Evolutionary conservation across 2,888 invertebrate species (phyloP).

Genomic region (Rotaria magnacalcarata): DNA sequence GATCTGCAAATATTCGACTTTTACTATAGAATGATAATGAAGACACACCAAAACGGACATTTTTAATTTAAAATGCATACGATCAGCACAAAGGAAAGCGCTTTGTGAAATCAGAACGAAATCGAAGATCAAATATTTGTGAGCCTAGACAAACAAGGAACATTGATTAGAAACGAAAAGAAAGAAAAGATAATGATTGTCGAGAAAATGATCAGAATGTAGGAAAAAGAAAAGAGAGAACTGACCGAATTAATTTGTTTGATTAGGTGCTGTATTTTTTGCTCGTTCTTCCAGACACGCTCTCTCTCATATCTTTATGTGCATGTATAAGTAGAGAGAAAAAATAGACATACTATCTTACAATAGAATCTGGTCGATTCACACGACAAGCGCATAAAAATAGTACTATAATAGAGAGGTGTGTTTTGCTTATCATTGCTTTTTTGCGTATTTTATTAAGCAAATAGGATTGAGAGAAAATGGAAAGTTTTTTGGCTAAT

Average conservation of each 20-base stretch:
- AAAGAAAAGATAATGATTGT: background rate
- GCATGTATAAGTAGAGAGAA: background rate
- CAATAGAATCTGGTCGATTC: background rate
- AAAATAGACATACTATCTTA: background rate
- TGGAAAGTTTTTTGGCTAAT: conserved; percentile 9
- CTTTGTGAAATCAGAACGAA: no score
- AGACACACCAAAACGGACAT: background rate
- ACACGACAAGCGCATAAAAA: background rate
- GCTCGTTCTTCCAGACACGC: background rate
- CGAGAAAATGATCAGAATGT: background rate
- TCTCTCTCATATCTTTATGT: background rate
- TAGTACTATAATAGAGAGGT: background rate
- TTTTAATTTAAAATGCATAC: no score
- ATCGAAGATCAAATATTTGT: background rate
- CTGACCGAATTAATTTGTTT: no score
- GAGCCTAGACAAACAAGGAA: background rate
- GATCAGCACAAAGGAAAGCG: no score
- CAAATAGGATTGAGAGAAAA: background rate
- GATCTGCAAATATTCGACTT: conserved; percentile 13
- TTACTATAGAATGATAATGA: conserved; percentile 20
- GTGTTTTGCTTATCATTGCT: background rate
- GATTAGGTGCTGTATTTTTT: no score
- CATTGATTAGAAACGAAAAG: background rate
- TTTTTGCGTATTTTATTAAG: background rate
- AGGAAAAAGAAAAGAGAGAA: background rate